A percentile compares a stretch with the other conserved stretches of the same genome.
Conservation (phyloP, 37 sponge, comb jelly and placozoan species). For the Ianthella basta region DNA sequence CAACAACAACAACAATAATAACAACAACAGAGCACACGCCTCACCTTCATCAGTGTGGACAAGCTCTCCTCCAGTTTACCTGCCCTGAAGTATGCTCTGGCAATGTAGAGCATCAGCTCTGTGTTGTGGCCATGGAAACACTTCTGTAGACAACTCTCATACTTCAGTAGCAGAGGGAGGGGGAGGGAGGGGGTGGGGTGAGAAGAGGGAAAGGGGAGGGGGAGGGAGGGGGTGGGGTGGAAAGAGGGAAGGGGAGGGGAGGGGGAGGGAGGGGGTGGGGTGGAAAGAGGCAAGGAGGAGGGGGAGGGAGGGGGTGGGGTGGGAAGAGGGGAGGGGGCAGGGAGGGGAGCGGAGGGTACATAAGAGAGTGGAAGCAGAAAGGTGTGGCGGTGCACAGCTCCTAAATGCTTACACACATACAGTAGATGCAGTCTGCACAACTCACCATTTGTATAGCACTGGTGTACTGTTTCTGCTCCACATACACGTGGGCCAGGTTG, state of each 20-base stretch:
- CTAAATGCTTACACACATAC: no score
- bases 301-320: neutral
- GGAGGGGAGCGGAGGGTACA: neutral
- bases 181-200: neutral
- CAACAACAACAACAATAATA: no score
- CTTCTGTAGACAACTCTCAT: conserved; percentile 92
- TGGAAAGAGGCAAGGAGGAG: neutral
- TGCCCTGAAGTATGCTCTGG: conserved; percentile 93
- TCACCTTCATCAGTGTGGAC: conserved; percentile 73
- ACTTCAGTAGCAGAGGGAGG: conserved; percentile 53
- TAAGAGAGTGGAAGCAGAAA: neutral
- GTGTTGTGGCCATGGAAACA: conserved; percentile 91
- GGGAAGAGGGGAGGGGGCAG: conserved; percentile 6
- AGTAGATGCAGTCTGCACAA: no score
- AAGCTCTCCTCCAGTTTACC: conserved; percentile 81
- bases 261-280: conserved; percentile 14
- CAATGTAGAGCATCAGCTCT: conserved; percentile 90
- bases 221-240: no score
- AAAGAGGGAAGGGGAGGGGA: no score
- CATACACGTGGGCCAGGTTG: conserved; percentile 97
- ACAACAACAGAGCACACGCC: neutral
- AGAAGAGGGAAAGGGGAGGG: neutral
- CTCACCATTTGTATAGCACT: conserved; percentile 96
- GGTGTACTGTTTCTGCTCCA: conserved; percentile 96
- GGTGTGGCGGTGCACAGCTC: no score